These are phyloP conservation scores for Acleris cristana DNA, from an alignment of 2,888 invertebrate genomes.

Conservation along the genomic window DNA sequence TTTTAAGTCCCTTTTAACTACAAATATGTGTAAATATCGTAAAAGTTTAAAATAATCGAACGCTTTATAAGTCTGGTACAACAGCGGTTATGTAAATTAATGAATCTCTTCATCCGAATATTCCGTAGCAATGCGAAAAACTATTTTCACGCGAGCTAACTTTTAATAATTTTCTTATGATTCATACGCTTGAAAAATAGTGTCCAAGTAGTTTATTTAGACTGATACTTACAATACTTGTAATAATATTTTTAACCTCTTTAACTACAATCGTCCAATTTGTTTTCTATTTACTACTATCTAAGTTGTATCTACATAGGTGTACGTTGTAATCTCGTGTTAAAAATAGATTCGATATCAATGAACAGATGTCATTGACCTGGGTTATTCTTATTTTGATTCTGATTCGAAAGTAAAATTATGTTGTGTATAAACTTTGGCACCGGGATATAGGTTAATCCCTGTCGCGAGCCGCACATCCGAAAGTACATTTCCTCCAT, in stretches of 20 bases:
- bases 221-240: not conserved
- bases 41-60: too few relatives aligned
- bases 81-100: too few relatives aligned
- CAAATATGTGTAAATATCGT: too few relatives aligned
- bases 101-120: too few relatives aligned
- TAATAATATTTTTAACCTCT: not conserved
- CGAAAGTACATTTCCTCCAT: not conserved
- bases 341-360: constrained; percentile 30
- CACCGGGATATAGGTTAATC: constrained; percentile 31
- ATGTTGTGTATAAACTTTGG: constrained; percentile 18
- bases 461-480: constrained; percentile 11
- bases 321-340: constrained; percentile 17
- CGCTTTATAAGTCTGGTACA: too few relatives aligned
- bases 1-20: too few relatives aligned
- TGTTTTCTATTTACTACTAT: constrained; percentile 8
- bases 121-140: too few relatives aligned
- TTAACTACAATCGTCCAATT: not conserved
- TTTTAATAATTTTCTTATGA: not conserved
- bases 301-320: constrained; percentile 10
- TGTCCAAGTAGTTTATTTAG: not conserved
- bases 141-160: too few relatives aligned
- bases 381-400: constrained; percentile 29
- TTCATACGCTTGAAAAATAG: not conserved
- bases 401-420: constrained; percentile 27
- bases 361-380: constrained; percentile 34